Conservation (phyloP, 2,113 vertebrate species). For the Scomber colias region DNA sequence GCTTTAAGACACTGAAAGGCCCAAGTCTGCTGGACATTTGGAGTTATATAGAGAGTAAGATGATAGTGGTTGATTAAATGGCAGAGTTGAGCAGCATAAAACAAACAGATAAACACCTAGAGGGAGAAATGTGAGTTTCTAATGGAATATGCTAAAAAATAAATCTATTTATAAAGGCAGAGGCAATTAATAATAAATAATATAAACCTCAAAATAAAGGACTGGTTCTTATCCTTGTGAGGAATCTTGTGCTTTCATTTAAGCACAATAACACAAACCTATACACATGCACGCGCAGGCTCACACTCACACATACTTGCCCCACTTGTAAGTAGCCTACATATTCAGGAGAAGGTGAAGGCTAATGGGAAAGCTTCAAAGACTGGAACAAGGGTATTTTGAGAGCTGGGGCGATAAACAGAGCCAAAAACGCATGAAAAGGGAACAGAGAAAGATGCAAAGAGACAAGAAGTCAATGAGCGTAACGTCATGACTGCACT, state of each 20-base stretch:
- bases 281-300: not conserved
- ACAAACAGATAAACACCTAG: no score
- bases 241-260: not conserved
- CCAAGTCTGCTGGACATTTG: not conserved
- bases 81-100: no score
- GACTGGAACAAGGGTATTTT: constrained; percentile 29
- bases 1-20: not conserved
- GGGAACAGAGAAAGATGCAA: constrained; percentile 27
- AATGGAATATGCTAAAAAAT: no score
- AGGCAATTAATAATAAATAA: no score
- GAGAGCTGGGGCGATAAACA: constrained; percentile 20
- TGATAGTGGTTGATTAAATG: not conserved
- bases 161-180: no score
- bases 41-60: not conserved
- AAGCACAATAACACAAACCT: not conserved
- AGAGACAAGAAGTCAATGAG: constrained; percentile 51
- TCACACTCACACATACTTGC: not conserved
- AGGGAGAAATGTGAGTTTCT: no score
- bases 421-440: constrained; percentile 2
- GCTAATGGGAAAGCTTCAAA: constrained; percentile 34
- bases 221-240: not conserved
- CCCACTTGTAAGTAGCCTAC: constrained; percentile 28
- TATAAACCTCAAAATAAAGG: no score
- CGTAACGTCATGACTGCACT: constrained; percentile 5
- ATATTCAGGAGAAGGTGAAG: constrained; percentile 37